A percentile compares a stretch with the other conserved stretches of the same genome.
These are phyloP conservation scores for Acrocephalus kingi DNA, from an alignment of 2,113 vertebrate species.

Conservation along the genomic window DNA sequence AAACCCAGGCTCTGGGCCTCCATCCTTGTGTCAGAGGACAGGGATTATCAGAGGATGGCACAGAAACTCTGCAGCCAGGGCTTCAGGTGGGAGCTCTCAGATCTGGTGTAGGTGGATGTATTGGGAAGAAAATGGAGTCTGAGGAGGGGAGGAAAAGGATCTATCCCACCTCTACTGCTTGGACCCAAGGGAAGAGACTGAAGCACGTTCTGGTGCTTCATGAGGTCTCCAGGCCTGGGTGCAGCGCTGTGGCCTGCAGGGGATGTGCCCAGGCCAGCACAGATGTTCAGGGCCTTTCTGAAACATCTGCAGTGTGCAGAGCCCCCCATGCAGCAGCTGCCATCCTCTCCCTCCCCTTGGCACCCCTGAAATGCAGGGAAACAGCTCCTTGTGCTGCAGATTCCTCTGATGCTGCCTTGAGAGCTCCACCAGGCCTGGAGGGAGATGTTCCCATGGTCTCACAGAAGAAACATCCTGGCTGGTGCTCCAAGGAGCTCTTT, in stretches of 20 bases:
- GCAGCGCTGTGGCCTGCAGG: background rate
- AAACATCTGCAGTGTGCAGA: background rate
- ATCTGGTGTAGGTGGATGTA: background rate
- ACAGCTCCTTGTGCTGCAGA: background rate
- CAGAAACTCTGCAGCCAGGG: background rate
- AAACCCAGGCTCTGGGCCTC: background rate
- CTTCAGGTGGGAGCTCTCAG: fast-evolving
- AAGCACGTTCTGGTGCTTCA: background rate
- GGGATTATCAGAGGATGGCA: fast-evolving
- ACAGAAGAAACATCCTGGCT: background rate
- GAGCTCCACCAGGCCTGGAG: background rate
- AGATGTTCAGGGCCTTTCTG: background rate
- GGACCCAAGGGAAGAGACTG: background rate
- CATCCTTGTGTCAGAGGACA: fast-evolving
- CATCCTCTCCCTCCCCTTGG: background rate
- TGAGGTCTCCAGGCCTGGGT: background rate
- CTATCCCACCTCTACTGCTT: background rate
- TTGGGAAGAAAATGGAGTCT: background rate
- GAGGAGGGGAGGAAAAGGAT: background rate
- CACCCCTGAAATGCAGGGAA: background rate
- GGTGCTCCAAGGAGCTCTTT: background rate
- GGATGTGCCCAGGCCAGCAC: fast-evolving
- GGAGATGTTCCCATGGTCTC: background rate
- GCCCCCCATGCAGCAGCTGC: background rate
- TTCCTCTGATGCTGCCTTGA: fast-evolving